These are phyloP conservation scores for Darevskia mixta DNA, from an alignment of 2,797 vertebrate genomes.

Conservation along the genomic window DNA sequence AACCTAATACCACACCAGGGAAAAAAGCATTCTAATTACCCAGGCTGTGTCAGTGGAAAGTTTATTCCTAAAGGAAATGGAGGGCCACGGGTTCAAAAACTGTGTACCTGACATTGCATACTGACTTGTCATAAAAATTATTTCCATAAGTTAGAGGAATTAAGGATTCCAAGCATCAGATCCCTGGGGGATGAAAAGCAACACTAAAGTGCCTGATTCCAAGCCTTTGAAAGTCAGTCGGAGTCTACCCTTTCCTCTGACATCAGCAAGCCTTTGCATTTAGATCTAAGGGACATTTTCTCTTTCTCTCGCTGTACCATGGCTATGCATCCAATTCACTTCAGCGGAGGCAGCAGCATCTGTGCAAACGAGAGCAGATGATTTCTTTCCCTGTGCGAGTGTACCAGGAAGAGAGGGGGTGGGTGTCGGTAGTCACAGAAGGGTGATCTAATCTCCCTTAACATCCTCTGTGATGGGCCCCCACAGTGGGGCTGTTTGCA, in stretches of 20 bases:
- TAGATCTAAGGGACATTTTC: neutral
- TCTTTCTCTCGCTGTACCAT: neutral
- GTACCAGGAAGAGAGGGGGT: neutral
- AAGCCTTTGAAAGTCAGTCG: neutral
- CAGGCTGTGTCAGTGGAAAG: slow-evolving; percentile 58
- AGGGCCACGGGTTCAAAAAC: slow-evolving; percentile 19
- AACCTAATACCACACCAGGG: slow-evolving; percentile 48
- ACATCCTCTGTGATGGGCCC: neutral
- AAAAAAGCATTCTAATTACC: slow-evolving; percentile 54
- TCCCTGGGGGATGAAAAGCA: neutral
- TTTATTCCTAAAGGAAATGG: slow-evolving; percentile 31
- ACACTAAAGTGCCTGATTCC: neutral
- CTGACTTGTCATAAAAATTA: slow-evolving; percentile 1
- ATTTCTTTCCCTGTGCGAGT: neutral
- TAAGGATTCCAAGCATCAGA: neutral
- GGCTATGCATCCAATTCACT: rapidly evolving
- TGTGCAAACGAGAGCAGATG: neutral
- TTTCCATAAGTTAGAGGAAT: slow-evolving; percentile 7
- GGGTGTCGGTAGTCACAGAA: neutral
- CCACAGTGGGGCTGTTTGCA: slow-evolving; percentile 13
- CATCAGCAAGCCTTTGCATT: neutral
- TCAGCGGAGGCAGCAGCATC: neutral
- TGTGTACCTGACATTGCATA: slow-evolving; percentile 17
- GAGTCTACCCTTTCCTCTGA: slow-evolving; percentile 8
- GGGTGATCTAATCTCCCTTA: neutral